Base-by-base conservation (phyloP, 2,888 invertebrate genomes). In the Cheilosia impressa region DNA sequence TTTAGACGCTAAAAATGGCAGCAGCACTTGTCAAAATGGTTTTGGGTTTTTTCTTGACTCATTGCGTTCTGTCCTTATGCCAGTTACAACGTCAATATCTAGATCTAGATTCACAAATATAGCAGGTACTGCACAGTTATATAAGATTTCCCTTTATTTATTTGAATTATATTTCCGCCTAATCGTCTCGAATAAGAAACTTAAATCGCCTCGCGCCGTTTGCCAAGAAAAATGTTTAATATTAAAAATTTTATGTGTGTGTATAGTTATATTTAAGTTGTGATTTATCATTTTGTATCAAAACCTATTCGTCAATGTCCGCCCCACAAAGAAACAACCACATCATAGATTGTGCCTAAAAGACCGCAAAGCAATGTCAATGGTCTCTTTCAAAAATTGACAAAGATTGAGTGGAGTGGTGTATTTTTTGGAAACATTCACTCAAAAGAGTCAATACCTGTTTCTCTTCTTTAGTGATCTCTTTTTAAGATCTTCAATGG, bases 251-350 rank as follows among this genome's bases (percentile, higher is more conserved):
- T 15, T 24, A 31, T 5, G 15, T 27, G 22, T 41, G 38, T 57
- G 41, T 57, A 34, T 45, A 27, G 19, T 63, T 69, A 69, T 69
- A 63, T 78, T 69, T 71, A 71, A 69, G 55, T 63, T 68, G 31
- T 78, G 77, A 78, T 78, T 55, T 63, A 78, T 78, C 55, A 55
- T 63, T 68, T 31, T 52, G 22, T 68, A 66, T 52, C 76, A 50
- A 53, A 43, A 34, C 52, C 53, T 53, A 77, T 77, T 31, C 60
- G 53, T 69, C 77, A 77, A 24, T 53, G 53, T 68, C 77, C 47
- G 60, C 52, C 60, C 58, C 22, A 47, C 13, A 57, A 68, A 50
- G 47, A 15, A 43, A 75, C n/a, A 41, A 50, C 41, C 31, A 19
- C 57, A 41, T 75, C 41, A 73, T 52, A 19, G n/a, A 19, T n/a